Evolutionary conservation across 2,888 invertebrate species (phyloP).

Genomic region (Hirtodrosophila alboralis): DNA sequence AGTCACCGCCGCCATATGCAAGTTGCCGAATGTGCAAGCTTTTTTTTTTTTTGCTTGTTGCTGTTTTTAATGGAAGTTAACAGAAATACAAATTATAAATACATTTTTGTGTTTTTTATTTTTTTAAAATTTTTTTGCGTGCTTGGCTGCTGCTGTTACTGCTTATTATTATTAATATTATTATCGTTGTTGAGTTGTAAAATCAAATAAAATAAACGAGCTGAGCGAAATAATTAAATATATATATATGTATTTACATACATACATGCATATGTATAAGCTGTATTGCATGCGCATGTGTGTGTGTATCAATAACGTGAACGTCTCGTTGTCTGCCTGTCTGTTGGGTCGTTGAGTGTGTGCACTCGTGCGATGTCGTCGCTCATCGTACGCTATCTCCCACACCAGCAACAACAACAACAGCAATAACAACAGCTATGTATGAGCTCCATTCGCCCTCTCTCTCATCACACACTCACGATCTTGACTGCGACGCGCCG

Average conservation of each 20-base stretch:
- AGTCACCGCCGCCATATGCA: conserved; percentile 43
- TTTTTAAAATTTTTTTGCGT: conserved; percentile 48
- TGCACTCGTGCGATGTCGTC: conserved; percentile 62
- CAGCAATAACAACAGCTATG: conserved; percentile 32
- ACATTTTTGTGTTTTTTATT: not conserved
- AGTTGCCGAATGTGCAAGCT: conserved; percentile 53
- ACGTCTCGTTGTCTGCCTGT: conserved; percentile 44
- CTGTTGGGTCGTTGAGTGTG: conserved; percentile 34
- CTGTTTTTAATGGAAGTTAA: conserved; percentile 37
- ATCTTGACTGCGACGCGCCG: conserved; percentile 37
- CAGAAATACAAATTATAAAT: conserved; percentile 54
- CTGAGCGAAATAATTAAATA: conserved; percentile 54
- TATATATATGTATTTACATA: not conserved
- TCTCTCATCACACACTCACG: conserved; percentile 37
- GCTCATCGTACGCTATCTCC: conserved; percentile 55
- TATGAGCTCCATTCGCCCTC: conserved; percentile 45
- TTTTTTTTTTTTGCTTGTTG: conserved; percentile 20
- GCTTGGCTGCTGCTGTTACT: conserved; percentile 30
- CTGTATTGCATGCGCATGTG: conserved; percentile 9
- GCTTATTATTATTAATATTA: conserved; percentile 49
- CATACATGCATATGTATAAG: conserved; percentile 33
- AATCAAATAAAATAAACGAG: conserved; percentile 46
- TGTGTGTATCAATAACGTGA: conserved; percentile 50
- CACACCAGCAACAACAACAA: conserved; percentile 47
- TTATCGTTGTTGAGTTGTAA: conserved; percentile 54